Evolutionary conservation across 2,888 invertebrate species (phyloP), one percentile per base, ranked within the genome.

Genomic region (Ceriagrion tenellum): DNA sequence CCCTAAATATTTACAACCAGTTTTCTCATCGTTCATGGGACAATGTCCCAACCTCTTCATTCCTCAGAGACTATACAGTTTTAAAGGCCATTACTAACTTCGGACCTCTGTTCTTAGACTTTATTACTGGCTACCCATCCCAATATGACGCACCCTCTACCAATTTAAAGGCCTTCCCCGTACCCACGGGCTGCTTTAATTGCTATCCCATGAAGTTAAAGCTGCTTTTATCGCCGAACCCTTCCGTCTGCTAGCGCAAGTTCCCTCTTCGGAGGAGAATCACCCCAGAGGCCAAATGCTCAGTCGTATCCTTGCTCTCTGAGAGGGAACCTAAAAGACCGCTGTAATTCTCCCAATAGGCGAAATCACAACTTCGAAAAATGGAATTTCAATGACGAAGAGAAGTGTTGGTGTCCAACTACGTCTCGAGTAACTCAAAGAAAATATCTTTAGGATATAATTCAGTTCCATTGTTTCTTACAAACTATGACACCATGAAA

Each of bases 31-130:
- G 81, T 81, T 81, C 81, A 30, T 35, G 35, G 35, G 18, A 35
- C 81, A 81, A 81, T 81, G n/a, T 35, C 26, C 30, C 12, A 30
- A 18, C 81, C 30, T 81, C 81, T 81, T 81, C 81, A 35, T 18
- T 81, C 81, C 12, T 26, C 16, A 30, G 81, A 35, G 81, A 26
- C 35, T 81, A 81, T 81, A 81, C 30, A 35, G 81, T 81, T 81
- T 81, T 81, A 81, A 81, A 81, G 81, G 81, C 81, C 81, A 81
- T 81, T 35, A 69, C n/a, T 69, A n/a, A 69, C 69, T 69, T 35
- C 35, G 13, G 81, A 35, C 16, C 26, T 12, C 4, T 81, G 81
- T 81, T 81, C 81, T 81, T 81, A 81, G 81, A n/a, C 16, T 81
- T 81, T 81, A 81, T 35, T 81, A 35, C 81, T 35, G 81, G 81